phyloP scores from a whole-genome alignment of 1,140 invertebrate species.

The Drosophila nannoptera region DNA sequence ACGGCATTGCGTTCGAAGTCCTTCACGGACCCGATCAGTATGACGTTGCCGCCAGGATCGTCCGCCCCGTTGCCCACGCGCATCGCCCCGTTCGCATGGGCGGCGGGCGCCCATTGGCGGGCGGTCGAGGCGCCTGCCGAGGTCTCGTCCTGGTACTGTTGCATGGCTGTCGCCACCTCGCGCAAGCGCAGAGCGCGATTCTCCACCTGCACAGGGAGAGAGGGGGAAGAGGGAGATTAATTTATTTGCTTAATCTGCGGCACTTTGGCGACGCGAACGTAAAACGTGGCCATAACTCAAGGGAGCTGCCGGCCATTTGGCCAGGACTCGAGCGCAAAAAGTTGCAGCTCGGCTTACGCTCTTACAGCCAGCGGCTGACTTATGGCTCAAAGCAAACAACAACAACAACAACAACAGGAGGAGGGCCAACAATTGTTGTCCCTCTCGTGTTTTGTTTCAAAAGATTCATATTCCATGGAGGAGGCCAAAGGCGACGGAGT shows the following conservation, averaged over 20 bases:
- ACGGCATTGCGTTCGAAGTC: slow-evolving; percentile 72
- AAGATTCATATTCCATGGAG: slow-evolving; percentile 28
- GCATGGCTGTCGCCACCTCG: slow-evolving; percentile 78
- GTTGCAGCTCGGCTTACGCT: slow-evolving; percentile 26
- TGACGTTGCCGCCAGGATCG: slow-evolving; percentile 76
- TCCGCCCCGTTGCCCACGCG: slow-evolving; percentile 53
- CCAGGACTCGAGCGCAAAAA: slow-evolving; percentile 18
- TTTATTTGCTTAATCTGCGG: slow-evolving; percentile 74
- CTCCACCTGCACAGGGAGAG: slow-evolving; percentile 80
- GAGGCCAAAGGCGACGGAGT: slow-evolving; percentile 40
- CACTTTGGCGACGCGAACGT: slow-evolving; percentile 57
- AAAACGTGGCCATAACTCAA: slow-evolving; percentile 61
- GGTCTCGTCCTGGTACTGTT: slow-evolving; percentile 77
- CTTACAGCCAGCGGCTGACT: slow-evolving; percentile 35
- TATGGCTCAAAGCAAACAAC: slow-evolving; percentile 22
- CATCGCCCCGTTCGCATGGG: slow-evolving; percentile 36
- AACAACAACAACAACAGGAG: not conserved
- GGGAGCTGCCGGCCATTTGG: slow-evolving; percentile 39
- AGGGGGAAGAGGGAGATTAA: slow-evolving; percentile 37
- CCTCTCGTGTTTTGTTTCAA: slow-evolving; percentile 32
- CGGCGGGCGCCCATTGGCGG: slow-evolving; percentile 59
- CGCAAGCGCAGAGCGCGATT: slow-evolving; percentile 86
- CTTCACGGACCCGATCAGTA: slow-evolving; percentile 67
- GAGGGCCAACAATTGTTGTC: slow-evolving; percentile 14
- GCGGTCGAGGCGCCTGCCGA: slow-evolving; percentile 58